Base-by-base conservation (phyloP, 2,797 vertebrate genomes). In the Psittacula echo region DNA sequence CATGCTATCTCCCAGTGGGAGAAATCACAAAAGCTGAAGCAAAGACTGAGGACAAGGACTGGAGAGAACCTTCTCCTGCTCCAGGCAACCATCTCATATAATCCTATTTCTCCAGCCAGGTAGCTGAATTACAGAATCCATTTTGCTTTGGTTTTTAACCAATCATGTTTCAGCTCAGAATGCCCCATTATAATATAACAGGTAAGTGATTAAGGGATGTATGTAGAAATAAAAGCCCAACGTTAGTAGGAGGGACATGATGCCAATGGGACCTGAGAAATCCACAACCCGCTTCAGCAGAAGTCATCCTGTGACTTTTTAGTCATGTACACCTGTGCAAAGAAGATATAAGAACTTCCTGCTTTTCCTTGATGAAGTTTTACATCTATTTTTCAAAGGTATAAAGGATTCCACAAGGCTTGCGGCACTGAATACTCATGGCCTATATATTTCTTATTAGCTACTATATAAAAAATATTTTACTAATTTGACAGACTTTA, bases 401-500 rank as follows among this genome's bases (percentile, higher is more conserved):
- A 45, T 70, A 72, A 88, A 88, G 39, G 37, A 79, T 79, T 70
- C 29, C 68, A 64, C 21, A 48, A 51, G 73, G 66, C 67, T 58
- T 71, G 64, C 0, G 0, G 54, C 50, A 85, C 21, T 80, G 22
- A 65, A 54, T 71, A 75, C 61, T 83, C 54, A 64, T 50, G 54
- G 56, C 93, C 81, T 95, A 76, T 64, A 68, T 95, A 78, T 85
- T 93, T 94, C 78, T 70, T 91, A 58, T 54, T 89, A 84, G 58
- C 30, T 92, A 83, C 68, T 93, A 72, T 42, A 92, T 88, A 50
- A 85, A 96, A 93, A 95, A 95, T 90, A 90, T 87, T 90, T 92
- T 95, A 94, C 91, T 97, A 89, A 93, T 96, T 96, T 95, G 92
- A 91, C 94, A 91, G 96, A 87, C 61, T 97, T 93, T 90, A 90